phyloP scores from a whole-genome alignment of 2,797 vertebrate genomes.

The Myotis pilosus region DNA sequence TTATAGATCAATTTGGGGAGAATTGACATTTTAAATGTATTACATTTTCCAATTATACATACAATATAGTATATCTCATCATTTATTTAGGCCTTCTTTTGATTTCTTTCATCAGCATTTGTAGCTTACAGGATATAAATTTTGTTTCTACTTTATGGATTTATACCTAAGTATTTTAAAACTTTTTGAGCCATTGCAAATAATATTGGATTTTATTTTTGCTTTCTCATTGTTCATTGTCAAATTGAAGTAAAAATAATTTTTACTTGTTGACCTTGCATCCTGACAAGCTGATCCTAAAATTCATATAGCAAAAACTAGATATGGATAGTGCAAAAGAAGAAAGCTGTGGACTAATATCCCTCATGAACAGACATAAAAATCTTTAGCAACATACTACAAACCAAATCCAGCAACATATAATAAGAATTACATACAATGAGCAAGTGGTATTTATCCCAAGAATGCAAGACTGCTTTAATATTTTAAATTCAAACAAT shows the following conservation, averaged over 20 bases:
- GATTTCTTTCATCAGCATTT: neutral
- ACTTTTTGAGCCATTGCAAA: neutral
- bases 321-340: neutral
- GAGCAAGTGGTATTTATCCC: no score
- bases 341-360: no score
- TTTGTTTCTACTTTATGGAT: neutral
- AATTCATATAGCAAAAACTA: neutral
- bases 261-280: neutral
- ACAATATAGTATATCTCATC: neutral
- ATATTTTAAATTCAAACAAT: no score
- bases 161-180: neutral
- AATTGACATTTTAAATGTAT: neutral
- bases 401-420: no score
- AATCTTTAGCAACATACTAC: neutral
- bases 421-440: no score
- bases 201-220: neutral
- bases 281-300: neutral
- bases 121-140: neutral
- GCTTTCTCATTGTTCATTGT: neutral
- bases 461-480: no score
- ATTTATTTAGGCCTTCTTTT: neutral
- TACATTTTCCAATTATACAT: conserved; percentile 7
- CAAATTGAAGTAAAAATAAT: conserved; percentile 2
- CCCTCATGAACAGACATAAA: neutral
- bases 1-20: neutral